Conservation (phyloP, 2,888 invertebrate species). For the Seira musarum region DNA sequence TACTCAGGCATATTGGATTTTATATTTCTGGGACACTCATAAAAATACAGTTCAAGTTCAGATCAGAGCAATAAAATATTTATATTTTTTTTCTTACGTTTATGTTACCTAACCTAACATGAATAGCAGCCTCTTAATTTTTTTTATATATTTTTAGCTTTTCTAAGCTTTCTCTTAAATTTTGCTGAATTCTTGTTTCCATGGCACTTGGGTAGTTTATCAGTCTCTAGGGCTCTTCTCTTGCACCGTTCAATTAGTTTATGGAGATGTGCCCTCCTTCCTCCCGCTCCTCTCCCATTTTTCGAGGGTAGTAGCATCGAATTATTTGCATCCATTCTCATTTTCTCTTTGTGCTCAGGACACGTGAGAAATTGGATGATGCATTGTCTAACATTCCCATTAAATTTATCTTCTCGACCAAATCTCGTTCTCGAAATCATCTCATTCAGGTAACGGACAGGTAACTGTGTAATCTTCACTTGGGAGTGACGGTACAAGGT, state of each 20-base stretch:
- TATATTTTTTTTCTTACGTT: too few species aligned
- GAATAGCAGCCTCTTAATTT: too few species aligned
- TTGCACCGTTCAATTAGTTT: conserved; percentile 30
- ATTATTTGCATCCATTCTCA: not conserved
- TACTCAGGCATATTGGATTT: too few species aligned
- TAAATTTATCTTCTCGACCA: not conserved
- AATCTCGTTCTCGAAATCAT: conserved; percentile 26
- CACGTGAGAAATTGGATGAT: not conserved
- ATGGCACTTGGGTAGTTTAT: not conserved
- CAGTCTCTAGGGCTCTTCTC: conserved; percentile 1
- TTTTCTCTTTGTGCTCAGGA: conserved; percentile 5
- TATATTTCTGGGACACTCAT: too few species aligned
- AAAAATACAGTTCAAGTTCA: too few species aligned
- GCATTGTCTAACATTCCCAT: not conserved
- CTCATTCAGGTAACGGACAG: conserved; percentile 9
- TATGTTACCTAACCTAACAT: too few species aligned
- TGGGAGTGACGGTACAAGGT: conserved; percentile 4
- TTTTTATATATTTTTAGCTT: too few species aligned
- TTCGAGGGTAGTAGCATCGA: too few species aligned
- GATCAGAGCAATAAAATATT: too few species aligned
- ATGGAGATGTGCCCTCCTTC: not conserved
- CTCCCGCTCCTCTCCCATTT: not conserved
- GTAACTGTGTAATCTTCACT: conserved; percentile 32
- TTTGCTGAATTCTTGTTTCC: too few species aligned
- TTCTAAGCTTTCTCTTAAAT: too few species aligned